These are phyloP conservation scores for Paraescarpia echinospica DNA, from an alignment of 1,140 invertebrate species.

Conservation along the genomic window DNA sequence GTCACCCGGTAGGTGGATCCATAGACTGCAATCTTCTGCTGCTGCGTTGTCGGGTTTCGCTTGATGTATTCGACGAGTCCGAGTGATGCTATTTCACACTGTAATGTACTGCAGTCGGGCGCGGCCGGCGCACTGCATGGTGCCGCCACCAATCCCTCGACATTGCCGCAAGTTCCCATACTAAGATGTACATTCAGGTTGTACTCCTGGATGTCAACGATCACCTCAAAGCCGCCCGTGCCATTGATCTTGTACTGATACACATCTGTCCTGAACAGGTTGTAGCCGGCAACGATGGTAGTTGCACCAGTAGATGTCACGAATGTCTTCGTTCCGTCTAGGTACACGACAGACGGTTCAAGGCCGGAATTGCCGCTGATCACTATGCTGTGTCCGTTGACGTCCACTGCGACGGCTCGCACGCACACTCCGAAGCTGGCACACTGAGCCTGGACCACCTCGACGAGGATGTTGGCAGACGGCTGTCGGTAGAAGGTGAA, in stretches of 20 bases:
- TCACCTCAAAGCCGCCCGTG: neutral
- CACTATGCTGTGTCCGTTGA: neutral
- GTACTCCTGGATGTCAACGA: neutral
- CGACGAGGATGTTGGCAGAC: neutral
- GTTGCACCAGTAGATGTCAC: neutral
- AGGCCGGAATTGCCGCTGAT: neutral
- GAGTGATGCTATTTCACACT: neutral
- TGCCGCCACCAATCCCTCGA: conserved; percentile 9
- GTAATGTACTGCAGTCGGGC: neutral
- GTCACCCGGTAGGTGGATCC: neutral
- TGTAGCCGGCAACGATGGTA: neutral
- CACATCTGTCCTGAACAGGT: neutral
- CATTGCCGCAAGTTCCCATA: neutral
- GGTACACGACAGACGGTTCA: neutral
- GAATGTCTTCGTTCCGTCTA: neutral
- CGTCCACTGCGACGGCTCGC: neutral
- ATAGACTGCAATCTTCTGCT: neutral
- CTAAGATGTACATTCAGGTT: neutral
- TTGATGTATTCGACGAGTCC: conserved; percentile 14
- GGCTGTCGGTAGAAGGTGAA: neutral
- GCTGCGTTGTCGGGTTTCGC: neutral
- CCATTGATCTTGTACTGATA: neutral
- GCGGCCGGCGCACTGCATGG: neutral
- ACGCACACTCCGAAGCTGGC: neutral
- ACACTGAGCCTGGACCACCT: neutral